Evolutionary conservation across 2,113 vertebrate genomes (phyloP), one percentile per base, ranked within the genome.

Genomic region (Etheostoma spectabile): DNA sequence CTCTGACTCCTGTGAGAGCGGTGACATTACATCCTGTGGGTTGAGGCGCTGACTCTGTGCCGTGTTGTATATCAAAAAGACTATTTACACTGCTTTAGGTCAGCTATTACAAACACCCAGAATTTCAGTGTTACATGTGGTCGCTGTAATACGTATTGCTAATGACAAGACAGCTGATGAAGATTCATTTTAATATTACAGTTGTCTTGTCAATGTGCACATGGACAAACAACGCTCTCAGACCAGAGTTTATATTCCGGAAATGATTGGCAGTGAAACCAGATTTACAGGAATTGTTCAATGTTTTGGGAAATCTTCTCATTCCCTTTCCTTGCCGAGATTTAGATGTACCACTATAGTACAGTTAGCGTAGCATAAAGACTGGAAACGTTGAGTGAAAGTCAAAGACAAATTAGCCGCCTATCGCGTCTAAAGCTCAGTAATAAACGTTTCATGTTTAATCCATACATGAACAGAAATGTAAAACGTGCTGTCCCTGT

Each of bases 1-100:
- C 15, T 92, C 88, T 67, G 53, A 94, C 86, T 67, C 91, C 82
- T 92, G 48, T 80, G 82, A 94, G 91, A 93, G 92, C 92, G 93
- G 89, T 93, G 93, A 94, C 94, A 87, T 90, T 82, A 88, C 88
- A 84, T 77, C 77, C 80, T 84, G 38, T 24, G 12, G 62, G 74
- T 24, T 57, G 46, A 84, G 59, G 33, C 69, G 51, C 84, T 64
- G 57, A 68, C 60, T 27, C 38, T 78, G 21, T 72, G 59, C 45
- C 8, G 66, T 27, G 66, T 15, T 33, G 15, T 21, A 3, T 33
- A 74, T 79, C 65, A 57, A 3, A 22, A 22, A 48, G 21, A 21
- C n/a, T 21, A 55, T 55, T 55, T 55, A 66, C 19, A 56, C 16
- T 65, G 49, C 30, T 46, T 72, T n/a, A 45, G 14, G 57, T 53